phyloP scores from a whole-genome alignment of 1,140 invertebrate species.

The Arctopsyche grandis region DNA sequence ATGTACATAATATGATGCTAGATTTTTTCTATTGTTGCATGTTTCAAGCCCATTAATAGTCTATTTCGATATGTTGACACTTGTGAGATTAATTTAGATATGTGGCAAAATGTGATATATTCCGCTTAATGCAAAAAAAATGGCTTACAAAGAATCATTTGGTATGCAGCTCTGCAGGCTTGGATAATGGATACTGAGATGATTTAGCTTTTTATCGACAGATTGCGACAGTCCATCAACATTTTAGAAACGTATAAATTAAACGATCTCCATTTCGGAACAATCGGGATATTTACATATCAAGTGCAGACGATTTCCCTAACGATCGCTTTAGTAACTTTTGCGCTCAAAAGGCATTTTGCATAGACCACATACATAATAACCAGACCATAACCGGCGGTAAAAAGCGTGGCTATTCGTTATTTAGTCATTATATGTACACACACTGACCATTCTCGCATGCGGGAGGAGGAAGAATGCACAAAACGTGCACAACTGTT shows the following conservation, averaged over 20 bases:
- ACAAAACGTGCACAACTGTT: not conserved
- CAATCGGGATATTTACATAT: not conserved
- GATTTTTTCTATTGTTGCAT: too few species aligned
- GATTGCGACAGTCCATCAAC: not conserved
- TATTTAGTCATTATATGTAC: not conserved
- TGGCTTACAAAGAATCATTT: too few species aligned
- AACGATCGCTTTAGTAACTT: not conserved
- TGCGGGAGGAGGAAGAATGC: not conserved
- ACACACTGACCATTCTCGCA: not conserved
- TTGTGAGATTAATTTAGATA: too few species aligned
- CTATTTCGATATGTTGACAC: too few species aligned
- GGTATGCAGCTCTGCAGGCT: too few species aligned
- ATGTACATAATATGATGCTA: too few species aligned
- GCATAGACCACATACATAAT: conserved; percentile 1
- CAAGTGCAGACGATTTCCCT: not conserved
- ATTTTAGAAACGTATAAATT: too few species aligned
- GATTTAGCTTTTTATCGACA: not conserved
- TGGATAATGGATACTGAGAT: not conserved
- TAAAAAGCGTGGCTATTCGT: not conserved
- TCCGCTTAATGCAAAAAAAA: too few species aligned
- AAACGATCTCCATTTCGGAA: not conserved
- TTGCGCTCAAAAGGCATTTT: not conserved
- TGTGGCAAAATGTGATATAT: too few species aligned
- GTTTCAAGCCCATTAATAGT: too few species aligned
- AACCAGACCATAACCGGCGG: not conserved